Conservation (phyloP, 1,140 invertebrate genomes). For the Ptiloglossa arizonensis region DNA sequence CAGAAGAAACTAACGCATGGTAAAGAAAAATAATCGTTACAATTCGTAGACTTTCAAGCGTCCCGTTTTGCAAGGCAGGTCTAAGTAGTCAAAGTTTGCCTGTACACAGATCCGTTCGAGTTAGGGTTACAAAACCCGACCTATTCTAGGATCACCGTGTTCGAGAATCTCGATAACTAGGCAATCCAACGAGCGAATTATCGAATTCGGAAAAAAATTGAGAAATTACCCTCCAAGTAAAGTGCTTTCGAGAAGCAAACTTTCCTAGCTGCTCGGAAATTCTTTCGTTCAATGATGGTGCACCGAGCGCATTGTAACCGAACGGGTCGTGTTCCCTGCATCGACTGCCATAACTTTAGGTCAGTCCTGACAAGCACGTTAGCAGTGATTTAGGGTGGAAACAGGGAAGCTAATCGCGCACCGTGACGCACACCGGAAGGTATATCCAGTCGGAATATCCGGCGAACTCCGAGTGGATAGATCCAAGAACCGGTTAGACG, state of each 20-base stretch:
- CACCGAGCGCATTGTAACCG: conserved; percentile 17
- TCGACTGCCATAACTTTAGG: conserved; percentile 49
- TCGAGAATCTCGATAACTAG: neutral
- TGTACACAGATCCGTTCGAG: too few relatives aligned
- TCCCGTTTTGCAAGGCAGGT: too few relatives aligned
- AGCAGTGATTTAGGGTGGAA: conserved; percentile 39
- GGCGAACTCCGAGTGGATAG: neutral
- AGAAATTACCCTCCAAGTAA: too few relatives aligned
- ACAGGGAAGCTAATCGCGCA: neutral
- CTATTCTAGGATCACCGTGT: too few relatives aligned
- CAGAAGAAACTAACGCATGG: too few relatives aligned
- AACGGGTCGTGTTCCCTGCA: neutral
- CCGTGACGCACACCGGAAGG: conserved; percentile 38
- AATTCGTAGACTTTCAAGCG: too few relatives aligned
- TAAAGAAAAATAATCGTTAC: too few relatives aligned
- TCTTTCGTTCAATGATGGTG: neutral
- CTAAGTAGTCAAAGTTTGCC: too few relatives aligned
- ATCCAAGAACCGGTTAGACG: too few relatives aligned
- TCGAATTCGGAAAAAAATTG: too few relatives aligned
- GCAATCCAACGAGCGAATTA: too few relatives aligned
- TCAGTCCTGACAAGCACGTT: conserved; percentile 36
- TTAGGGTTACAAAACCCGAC: too few relatives aligned
- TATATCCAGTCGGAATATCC: conserved; percentile 37
- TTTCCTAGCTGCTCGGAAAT: neutral
- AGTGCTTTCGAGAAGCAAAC: neutral